A percentile compares a stretch with the other conserved stretches of the same genome.
Evolutionary conservation across 1,140 invertebrate genomes (phyloP).

Genomic region (Macrocentrus cingulum): DNA sequence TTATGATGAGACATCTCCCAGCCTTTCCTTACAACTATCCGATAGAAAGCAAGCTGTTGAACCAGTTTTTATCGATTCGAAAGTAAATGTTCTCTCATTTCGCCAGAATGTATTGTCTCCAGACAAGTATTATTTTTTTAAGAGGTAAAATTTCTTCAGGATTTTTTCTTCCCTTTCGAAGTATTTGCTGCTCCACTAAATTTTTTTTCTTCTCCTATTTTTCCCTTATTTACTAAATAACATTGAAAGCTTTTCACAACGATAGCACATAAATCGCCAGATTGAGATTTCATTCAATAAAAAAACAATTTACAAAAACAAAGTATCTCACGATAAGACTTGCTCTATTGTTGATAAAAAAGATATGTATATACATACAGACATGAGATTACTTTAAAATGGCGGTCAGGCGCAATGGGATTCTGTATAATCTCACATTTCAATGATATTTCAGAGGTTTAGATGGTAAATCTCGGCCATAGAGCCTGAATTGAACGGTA

Average conservation of each 20-base stretch:
- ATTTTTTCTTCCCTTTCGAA: not conserved
- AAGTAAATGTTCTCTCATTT: too few relatives aligned
- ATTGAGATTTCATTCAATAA: conserved; percentile 10
- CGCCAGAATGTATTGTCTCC: conserved; percentile 40
- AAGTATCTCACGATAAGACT: too few relatives aligned
- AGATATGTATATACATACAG: too few relatives aligned
- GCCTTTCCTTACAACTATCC: not conserved
- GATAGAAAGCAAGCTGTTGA: conserved; percentile 41
- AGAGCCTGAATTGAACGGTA: too few relatives aligned
- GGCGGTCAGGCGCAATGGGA: too few relatives aligned
- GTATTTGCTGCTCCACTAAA: not conserved
- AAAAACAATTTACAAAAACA: conserved; percentile 7
- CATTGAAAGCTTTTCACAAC: not conserved
- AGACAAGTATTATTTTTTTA: conserved; percentile 31
- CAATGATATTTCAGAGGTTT: too few relatives aligned
- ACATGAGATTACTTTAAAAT: too few relatives aligned
- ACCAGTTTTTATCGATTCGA: conserved; percentile 31
- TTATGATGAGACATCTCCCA: not conserved
- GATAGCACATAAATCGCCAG: not conserved
- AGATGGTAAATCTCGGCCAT: too few relatives aligned
- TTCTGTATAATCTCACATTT: too few relatives aligned
- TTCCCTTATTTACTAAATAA: conserved; percentile 22
- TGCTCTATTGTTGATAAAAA: too few relatives aligned
- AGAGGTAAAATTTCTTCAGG: conserved; percentile 3
- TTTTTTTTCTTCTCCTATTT: not conserved